Evolutionary conservation across 2,797 vertebrate genomes (phyloP), one percentile per base, ranked within the genome.

Genomic region (Microcaecilia unicolor): DNA sequence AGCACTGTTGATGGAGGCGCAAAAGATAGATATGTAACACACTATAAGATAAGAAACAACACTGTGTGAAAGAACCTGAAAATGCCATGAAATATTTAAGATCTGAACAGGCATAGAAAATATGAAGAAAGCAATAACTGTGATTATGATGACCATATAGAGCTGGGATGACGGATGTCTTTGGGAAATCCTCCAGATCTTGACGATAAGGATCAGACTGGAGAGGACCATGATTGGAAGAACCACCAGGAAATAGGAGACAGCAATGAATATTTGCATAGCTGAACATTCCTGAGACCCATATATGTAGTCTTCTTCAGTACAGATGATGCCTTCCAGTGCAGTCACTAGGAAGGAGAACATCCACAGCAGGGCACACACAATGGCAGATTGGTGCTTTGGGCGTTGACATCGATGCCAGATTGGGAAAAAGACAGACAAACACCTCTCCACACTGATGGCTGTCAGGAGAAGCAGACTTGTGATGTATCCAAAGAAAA

Each of bases 361-460:
- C 4, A 12, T 33, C 64, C 61, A 55, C 15, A 34, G 15, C 4
- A 43, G 14, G 9, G 15, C 10, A 4, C 64, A 58, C 6, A 58
- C 7, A 5, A 9, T 2, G 1, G 18, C 8, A 0, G 53, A 47
- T 4, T 30, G 7, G 14, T 37, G 24, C 2, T 14, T 4, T 10
- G 57, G 61, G 1, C 40, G 16, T 24, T 13, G 19, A 26, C 15
- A 4, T 7, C 3, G 3, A 36, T 23, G 22, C 38, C 42, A 48
- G 30, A 12, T 2, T 3, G 46, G 32, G 6, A 28, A 17, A 15
- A 55, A 3, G 20, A 25, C 13, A 0, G 41, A 30, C 3, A 58
- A 11, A 25, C 46, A 58, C 28, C 34, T 29, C 24, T 64, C 51
- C 2, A 37, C 3, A 9, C 20, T 8, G 12, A 67, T 19, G 34